Conservation (phyloP, 2,888 invertebrate genomes). For the Limenitis camilla region DNA sequence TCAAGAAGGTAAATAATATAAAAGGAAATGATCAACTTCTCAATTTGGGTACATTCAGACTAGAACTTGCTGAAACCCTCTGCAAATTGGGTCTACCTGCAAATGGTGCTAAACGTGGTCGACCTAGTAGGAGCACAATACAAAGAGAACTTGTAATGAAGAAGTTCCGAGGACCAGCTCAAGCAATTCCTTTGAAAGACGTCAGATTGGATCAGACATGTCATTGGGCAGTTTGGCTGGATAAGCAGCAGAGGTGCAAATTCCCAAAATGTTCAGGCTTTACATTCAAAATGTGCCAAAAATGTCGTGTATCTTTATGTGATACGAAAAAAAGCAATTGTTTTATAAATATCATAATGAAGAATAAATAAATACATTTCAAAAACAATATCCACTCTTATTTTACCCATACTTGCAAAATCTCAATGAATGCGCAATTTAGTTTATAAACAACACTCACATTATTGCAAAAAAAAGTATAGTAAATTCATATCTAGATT, state of each 20-base stretch:
- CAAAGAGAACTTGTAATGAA: slow-evolving; percentile 33
- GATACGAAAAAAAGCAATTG: slow-evolving; percentile 36
- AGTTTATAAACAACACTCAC: slow-evolving; percentile 33
- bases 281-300: slow-evolving; percentile 35
- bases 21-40: slow-evolving; percentile 32
- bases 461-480: slow-evolving; percentile 28
- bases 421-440: slow-evolving; percentile 31
- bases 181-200: slow-evolving; percentile 30
- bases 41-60: slow-evolving; percentile 34
- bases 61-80: slow-evolving; percentile 35
- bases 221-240: slow-evolving; percentile 28
- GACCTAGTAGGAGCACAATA: slow-evolving; percentile 31
- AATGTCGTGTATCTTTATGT: slow-evolving; percentile 36
- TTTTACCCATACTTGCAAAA: slow-evolving; percentile 33
- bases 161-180: slow-evolving; percentile 32
- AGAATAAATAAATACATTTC: slow-evolving; percentile 31
- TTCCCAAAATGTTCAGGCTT: slow-evolving; percentile 32
- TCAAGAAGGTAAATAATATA: slow-evolving; percentile 31
- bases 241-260: slow-evolving; percentile 29
- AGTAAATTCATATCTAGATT: slow-evolving; percentile 30
- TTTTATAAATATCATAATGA: slow-evolving; percentile 34
- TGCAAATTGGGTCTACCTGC: slow-evolving; percentile 32
- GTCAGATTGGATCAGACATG: slow-evolving; percentile 27
- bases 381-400: slow-evolving; percentile 30
- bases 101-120: slow-evolving; percentile 34